Conservation (phyloP, 2,888 invertebrate genomes). For the Tridacna gigas region DNA sequence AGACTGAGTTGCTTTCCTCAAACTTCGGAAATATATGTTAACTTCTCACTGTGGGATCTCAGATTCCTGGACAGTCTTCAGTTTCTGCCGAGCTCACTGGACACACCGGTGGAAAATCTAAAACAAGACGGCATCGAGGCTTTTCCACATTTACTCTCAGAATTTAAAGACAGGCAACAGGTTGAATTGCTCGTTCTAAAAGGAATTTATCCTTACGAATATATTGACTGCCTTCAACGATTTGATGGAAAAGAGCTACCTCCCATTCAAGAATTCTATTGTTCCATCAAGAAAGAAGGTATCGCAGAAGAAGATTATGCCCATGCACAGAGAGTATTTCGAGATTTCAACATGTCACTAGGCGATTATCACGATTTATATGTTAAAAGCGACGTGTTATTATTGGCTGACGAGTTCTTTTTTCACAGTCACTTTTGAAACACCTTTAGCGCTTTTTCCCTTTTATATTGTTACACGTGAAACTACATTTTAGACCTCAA, state of each 20-base stretch:
- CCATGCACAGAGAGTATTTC: conserved; percentile 41
- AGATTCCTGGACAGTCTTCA: conserved; percentile 46
- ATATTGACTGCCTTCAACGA: conserved; percentile 64
- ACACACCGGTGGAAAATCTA: conserved; percentile 35
- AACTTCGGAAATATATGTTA: conserved; percentile 37
- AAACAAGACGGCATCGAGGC: not conserved
- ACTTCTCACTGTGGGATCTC: conserved; percentile 30
- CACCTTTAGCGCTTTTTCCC: too few species aligned
- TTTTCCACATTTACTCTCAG: conserved; percentile 6
- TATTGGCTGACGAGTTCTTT: conserved; percentile 47
- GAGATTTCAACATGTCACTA: conserved; percentile 25
- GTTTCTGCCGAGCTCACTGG: conserved; percentile 34
- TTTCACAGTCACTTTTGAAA: conserved; percentile 30
- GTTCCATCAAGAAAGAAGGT: conserved; percentile 40
- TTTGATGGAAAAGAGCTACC: conserved; percentile 28
- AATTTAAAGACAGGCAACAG: conserved; percentile 6
- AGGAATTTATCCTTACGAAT: conserved; percentile 81
- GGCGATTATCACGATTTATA: conserved; percentile 45
- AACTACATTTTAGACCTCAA: too few species aligned
- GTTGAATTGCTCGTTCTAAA: conserved; percentile 62
- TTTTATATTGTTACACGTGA: too few species aligned
- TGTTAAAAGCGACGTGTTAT: conserved; percentile 37
- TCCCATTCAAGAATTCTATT: conserved; percentile 55
- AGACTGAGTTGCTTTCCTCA: conserved; percentile 16
- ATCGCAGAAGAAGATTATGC: conserved; percentile 52